Evolutionary conservation across 2,888 invertebrate genomes (phyloP), one percentile per base, ranked within the genome.

Genomic region (Tholera decimalis): DNA sequence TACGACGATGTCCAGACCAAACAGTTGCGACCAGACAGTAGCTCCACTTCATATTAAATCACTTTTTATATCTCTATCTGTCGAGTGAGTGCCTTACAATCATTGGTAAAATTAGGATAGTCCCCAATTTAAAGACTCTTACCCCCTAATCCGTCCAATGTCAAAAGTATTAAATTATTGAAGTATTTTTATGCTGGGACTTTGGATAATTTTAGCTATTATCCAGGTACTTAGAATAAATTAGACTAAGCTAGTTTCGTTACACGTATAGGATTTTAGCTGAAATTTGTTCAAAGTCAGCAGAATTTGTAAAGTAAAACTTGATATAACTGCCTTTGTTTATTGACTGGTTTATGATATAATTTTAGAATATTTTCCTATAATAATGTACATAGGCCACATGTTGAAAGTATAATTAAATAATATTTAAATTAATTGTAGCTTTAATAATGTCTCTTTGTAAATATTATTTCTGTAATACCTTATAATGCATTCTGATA

Each of bases 1-100:
- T 99, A 98, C 87, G 98, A 98, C 85, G 98, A 98, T 85, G 98
- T 98, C 83, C 97, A 98, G 79, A 98, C 98, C 0, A 97, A 97
- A 85, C 98, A 98, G 86, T 94, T 98, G 59, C 94, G 97, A 84
- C 97, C 98, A 20, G 98, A 98, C 77, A 98, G 98, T 88, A 97
- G 97, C 83, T 97, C 97, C 7, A 97, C 98, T 46, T 97, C 97
- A 33, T 95, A 95, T 82, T 95, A 83, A 88, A 80, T 59, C 51
- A 61, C 66, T 74, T 68, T 66, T 66, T 69, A 74, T 64, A 79
- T 77, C 60, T 61, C 64, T 77, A 67, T 77, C 74, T 72, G 60
- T 74, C 74, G 76, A 81, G 82, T 79, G 82, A 89, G 93, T 92
- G 92, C 92, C 92, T 92, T 92, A 82, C 39, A 54, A 88, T 71